phyloP scores from a whole-genome alignment of 2,888 invertebrate species.

The Clanis bilineata region DNA sequence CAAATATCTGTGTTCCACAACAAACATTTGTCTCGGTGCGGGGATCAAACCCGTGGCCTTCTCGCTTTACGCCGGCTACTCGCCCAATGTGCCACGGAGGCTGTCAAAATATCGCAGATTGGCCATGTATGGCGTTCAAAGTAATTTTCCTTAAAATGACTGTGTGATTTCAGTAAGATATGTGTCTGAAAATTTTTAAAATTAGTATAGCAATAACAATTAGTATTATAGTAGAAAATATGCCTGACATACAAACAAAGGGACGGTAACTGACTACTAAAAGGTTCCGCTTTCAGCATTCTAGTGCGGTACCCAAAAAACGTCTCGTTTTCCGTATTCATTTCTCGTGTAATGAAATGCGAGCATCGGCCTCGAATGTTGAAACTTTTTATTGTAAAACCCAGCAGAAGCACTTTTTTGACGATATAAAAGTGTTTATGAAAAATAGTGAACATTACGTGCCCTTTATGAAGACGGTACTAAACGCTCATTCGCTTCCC shows the following conservation, averaged over 20 bases:
- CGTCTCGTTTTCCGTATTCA: constrained; percentile 65
- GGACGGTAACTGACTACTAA: not conserved
- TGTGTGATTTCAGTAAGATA: too few relatives aligned
- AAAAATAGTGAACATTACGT: constrained; percentile 58
- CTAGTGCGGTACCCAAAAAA: constrained; percentile 28
- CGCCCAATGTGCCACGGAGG: too few relatives aligned
- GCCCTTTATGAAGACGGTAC: constrained; percentile 7
- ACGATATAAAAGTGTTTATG: constrained; percentile 60
- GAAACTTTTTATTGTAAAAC: constrained; percentile 65
- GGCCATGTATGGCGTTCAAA: too few relatives aligned
- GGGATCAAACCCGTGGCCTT: too few relatives aligned
- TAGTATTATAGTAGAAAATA: too few relatives aligned
- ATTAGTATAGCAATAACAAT: too few relatives aligned
- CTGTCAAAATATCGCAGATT: too few relatives aligned
- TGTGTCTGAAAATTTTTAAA: too few relatives aligned
- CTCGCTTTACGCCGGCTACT: too few relatives aligned
- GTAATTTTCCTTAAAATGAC: too few relatives aligned
- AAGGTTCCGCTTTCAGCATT: not conserved
- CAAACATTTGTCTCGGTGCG: too few relatives aligned
- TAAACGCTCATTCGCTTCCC: constrained; percentile 5
- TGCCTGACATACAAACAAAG: not conserved
- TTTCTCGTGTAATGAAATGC: constrained; percentile 69
- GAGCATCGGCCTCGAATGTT: constrained; percentile 54
- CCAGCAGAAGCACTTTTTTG: constrained; percentile 52
- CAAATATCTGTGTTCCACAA: too few relatives aligned